Base-by-base conservation (phyloP, 2,888 invertebrate species). In the Andrena dorsata region DNA sequence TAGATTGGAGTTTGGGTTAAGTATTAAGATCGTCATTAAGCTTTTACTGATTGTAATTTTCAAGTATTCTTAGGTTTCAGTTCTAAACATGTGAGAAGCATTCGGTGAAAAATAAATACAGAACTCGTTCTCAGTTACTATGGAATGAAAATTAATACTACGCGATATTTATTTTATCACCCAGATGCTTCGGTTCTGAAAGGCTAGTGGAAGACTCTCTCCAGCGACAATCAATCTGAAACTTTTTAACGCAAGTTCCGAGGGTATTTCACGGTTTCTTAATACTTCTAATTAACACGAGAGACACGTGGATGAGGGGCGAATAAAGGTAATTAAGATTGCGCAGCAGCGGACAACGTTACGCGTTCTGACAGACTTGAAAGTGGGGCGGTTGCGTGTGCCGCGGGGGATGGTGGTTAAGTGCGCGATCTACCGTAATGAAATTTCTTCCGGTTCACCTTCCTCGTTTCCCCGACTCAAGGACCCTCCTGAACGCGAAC, bases 271-370 rank as follows among this genome's bases (percentile, higher is more conserved):
- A 6, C 76, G 26, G 49, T 53, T 61, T 58, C 53, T 35, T 61
- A 30, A 20, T 26, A 60, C 32, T 32, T 70, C 41, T 41, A 1
- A 16, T 75, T 65, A 53, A 30, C 61, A 49, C 70, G 51, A 26
- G 49, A 35, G 26, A 47, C 60, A 63, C 56, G 60, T 49, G 51
- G 68, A 28, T 41, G 35, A 41, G 35, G 51, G 78, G 73, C 61
- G 69, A 79, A 73, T 74, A 79, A 81, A 85, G 70, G 81, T 79
- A 81, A 85, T 85, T 84, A 85, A 81, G 81, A 83, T 81, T 81
- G 70, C 73, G 53, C 76, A n/a, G 49, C 71, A 75, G 58, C 53
- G 69, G 66, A 26, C 58, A 56, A 16, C 32, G 80, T 69, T 71
- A 51, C 51, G 23, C 53, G 35, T n/a, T 10, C 53, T n/a, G 78